A percentile compares a stretch with the other conserved stretches of the same genome.
These are phyloP conservation scores for Cerceris rybyensis DNA, from an alignment of 2,888 invertebrate genomes.

Conservation along the genomic window DNA sequence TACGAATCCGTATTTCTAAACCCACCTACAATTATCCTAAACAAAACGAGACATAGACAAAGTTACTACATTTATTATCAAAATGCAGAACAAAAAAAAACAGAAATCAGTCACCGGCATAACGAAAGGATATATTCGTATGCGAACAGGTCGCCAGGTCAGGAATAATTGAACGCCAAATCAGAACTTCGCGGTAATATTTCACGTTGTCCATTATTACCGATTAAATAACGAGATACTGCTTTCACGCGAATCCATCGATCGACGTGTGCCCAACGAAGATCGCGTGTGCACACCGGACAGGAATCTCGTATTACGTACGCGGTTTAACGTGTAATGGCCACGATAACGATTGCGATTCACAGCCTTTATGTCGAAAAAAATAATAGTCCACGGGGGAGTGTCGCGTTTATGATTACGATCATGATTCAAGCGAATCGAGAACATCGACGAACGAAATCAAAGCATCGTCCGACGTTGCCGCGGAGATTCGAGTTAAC, in stretches of 20 bases:
- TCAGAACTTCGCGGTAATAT: too few relatives aligned
- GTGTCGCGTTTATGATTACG: slow-evolving; percentile 18
- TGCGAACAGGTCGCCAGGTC: too few relatives aligned
- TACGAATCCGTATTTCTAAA: too few relatives aligned
- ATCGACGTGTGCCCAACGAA: neutral
- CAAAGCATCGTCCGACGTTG: slow-evolving; percentile 23
- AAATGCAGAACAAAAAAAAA: too few relatives aligned
- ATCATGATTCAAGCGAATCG: slow-evolving; percentile 16
- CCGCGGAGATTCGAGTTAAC: slow-evolving; percentile 27
- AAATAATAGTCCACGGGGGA: slow-evolving; percentile 1
- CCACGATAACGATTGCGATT: slow-evolving; percentile 1
- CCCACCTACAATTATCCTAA: too few relatives aligned
- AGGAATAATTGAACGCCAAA: too few relatives aligned
- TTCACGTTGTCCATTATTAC: neutral
- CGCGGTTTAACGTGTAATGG: neutral
- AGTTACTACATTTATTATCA: too few relatives aligned
- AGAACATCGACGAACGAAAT: slow-evolving; percentile 16
- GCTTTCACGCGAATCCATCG: neutral
- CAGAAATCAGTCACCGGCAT: too few relatives aligned
- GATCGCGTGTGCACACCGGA: neutral
- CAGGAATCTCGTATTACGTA: neutral
- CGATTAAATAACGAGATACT: slow-evolving; percentile 4
- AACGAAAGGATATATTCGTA: too few relatives aligned
- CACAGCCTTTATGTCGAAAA: neutral
- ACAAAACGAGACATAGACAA: too few relatives aligned